A percentile compares a stretch with the other conserved stretches of the same genome.
Evolutionary conservation across 1,140 invertebrate genomes (phyloP).

Genomic region (Hyposmocoma kahamanoa): DNA sequence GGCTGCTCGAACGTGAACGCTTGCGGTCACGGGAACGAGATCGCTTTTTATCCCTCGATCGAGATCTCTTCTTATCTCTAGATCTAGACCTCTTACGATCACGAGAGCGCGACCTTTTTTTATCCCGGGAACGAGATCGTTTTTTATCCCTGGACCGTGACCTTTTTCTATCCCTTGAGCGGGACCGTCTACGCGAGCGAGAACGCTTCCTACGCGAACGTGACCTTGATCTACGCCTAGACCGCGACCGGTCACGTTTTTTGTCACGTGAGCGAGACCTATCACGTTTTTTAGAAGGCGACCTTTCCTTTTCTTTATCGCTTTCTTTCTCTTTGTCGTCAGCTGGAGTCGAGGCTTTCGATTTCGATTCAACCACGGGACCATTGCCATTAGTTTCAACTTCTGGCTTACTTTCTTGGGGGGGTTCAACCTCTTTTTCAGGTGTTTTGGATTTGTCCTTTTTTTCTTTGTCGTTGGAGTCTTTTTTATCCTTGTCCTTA

Average conservation of each 20-base stretch:
- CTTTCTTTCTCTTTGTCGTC: conserved; percentile 47
- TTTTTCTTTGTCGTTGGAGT: conserved; percentile 34
- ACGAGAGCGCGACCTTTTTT: conserved; percentile 51
- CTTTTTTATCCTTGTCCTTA: conserved; percentile 50
- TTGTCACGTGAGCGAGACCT: conserved; percentile 57
- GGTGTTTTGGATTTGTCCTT: conserved; percentile 47
- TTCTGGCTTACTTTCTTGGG: conserved; percentile 29
- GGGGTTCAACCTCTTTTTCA: conserved; percentile 24
- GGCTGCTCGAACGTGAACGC: conserved; percentile 52
- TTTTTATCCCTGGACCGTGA: conserved; percentile 39
- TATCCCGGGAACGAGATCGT: conserved; percentile 55
- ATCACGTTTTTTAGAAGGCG: conserved; percentile 72
- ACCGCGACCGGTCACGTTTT: conserved; percentile 54
- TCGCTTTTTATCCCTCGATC: conserved; percentile 59
- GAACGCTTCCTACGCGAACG: conserved; percentile 53
- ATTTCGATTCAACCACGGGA: conserved; percentile 57
- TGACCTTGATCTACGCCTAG: conserved; percentile 52
- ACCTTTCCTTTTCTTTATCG: conserved; percentile 48
- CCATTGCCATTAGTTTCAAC: conserved; percentile 49
- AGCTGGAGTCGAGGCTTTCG: conserved; percentile 52
- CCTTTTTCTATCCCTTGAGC: conserved; percentile 40
- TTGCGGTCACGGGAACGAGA: conserved; percentile 63
- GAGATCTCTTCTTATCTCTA: conserved; percentile 52
- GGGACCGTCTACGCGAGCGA: conserved; percentile 45
- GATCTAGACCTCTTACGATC: conserved; percentile 62